Conservation (phyloP, 2,113 vertebrate species). For the Talpa occidentalis region DNA sequence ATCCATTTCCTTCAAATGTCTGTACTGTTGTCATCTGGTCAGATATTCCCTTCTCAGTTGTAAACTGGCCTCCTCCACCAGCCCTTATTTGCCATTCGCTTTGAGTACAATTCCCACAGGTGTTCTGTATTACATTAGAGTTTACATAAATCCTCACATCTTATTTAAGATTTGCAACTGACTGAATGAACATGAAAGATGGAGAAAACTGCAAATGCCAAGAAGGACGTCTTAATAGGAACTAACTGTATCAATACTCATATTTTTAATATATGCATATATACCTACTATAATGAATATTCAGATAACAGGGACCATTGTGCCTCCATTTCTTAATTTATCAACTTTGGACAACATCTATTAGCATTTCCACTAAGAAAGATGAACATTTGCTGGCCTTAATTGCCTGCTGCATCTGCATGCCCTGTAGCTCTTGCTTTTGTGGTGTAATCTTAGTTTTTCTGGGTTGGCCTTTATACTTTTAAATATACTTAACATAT, state of each 20-base stretch:
- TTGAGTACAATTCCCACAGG: background rate
- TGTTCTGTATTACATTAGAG: background rate
- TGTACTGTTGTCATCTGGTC: no score
- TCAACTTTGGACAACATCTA: background rate
- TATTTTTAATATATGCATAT: background rate
- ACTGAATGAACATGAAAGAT: background rate
- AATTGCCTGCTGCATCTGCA: background rate
- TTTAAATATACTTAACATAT: background rate
- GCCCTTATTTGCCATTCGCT: background rate
- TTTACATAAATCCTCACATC: background rate
- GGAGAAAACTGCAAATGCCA: background rate
- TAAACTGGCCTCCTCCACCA: background rate
- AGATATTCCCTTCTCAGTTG: background rate
- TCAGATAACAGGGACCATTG: background rate
- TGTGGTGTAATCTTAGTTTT: background rate
- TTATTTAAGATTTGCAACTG: background rate
- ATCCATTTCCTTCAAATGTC: background rate
- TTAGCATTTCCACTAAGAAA: background rate
- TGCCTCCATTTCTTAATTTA: background rate
- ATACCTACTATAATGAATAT: background rate
- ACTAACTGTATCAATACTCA: background rate
- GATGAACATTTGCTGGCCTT: background rate
- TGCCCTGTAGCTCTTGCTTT: background rate
- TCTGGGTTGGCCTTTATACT: background rate
- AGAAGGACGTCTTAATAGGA: background rate